Evolutionary conservation across 2,888 invertebrate species (phyloP).

Genomic region (Heliconius ismenius): DNA sequence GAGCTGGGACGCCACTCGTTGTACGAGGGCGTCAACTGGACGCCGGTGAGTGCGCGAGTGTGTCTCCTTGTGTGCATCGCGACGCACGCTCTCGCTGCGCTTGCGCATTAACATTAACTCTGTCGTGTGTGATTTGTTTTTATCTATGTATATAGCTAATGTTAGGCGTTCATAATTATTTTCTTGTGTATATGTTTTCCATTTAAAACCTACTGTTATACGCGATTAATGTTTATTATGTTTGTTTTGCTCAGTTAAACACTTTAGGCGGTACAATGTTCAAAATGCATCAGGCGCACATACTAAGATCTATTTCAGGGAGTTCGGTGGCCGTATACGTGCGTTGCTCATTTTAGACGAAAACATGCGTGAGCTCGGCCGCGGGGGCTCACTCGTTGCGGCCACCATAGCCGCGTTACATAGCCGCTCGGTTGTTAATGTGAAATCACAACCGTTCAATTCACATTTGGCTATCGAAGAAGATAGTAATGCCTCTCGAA

Average conservation of each 20-base stretch:
- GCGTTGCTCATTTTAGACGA: slow-evolving; percentile 76
- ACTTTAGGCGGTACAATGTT: slow-evolving; percentile 55
- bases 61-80: slow-evolving; percentile 58
- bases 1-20: slow-evolving; percentile 70
- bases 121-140: slow-evolving; percentile 50
- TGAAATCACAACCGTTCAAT: slow-evolving; percentile 64
- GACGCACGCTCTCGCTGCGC: slow-evolving; percentile 57
- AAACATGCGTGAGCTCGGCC: slow-evolving; percentile 81
- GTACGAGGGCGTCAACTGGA: slow-evolving; percentile 76
- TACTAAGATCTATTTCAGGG: slow-evolving; percentile 77
- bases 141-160: slow-evolving; percentile 29
- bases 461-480: slow-evolving; percentile 59
- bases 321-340: slow-evolving; percentile 74
- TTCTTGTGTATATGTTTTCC: background rate
- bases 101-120: slow-evolving; percentile 50
- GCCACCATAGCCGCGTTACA: slow-evolving; percentile 79
- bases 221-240: background rate
- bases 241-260: background rate
- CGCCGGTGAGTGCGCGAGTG: slow-evolving; percentile 76
- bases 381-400: slow-evolving; percentile 83
- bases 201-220: slow-evolving; percentile 35
- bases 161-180: background rate
- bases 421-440: slow-evolving; percentile 68
- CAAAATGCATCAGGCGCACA: slow-evolving; percentile 72
- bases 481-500: slow-evolving; percentile 58